Percentiles rank a stretch among this genome's conserved stretches.
Conservation (phyloP, 2,113 vertebrate genomes). For the Pelvicachromis taeniatus region DNA sequence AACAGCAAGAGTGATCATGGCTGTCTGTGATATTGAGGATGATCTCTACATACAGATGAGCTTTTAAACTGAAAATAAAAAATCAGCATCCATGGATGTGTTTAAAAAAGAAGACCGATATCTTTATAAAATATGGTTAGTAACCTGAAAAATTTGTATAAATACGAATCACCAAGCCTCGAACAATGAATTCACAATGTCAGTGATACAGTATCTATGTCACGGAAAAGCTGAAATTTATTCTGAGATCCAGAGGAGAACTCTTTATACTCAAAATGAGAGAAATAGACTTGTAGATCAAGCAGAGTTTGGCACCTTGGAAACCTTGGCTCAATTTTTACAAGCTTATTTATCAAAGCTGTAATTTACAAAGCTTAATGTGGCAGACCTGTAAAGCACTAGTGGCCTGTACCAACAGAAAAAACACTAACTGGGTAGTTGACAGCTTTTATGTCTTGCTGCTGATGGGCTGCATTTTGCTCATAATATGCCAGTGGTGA, state of each 20-base stretch:
- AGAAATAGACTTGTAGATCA: not conserved
- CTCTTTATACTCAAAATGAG: not conserved
- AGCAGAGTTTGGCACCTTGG: not conserved
- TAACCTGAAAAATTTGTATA: not conserved
- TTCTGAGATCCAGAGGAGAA: not conserved
- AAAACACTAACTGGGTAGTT: not conserved
- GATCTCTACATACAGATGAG: not conserved
- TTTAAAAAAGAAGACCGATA: fast-evolving
- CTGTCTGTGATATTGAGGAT: not conserved
- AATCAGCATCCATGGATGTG: not conserved
- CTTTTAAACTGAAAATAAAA: not conserved
- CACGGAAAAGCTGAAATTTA: not conserved
- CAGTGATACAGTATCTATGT: not conserved
- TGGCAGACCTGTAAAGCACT: not conserved
- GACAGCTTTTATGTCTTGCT: not conserved
- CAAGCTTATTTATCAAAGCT: not conserved
- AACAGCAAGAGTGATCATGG: not conserved
- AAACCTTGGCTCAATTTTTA: not conserved
- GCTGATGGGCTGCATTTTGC: not conserved
- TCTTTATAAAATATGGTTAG: not conserved
- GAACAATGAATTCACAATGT: not conserved
- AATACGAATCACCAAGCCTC: not conserved
- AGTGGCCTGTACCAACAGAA: not conserved
- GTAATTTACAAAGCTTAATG: not conserved
- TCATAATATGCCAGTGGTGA: not conserved